Evolutionary conservation across 2,888 invertebrate species (phyloP).

Genomic region (Campaea margaritaria): DNA sequence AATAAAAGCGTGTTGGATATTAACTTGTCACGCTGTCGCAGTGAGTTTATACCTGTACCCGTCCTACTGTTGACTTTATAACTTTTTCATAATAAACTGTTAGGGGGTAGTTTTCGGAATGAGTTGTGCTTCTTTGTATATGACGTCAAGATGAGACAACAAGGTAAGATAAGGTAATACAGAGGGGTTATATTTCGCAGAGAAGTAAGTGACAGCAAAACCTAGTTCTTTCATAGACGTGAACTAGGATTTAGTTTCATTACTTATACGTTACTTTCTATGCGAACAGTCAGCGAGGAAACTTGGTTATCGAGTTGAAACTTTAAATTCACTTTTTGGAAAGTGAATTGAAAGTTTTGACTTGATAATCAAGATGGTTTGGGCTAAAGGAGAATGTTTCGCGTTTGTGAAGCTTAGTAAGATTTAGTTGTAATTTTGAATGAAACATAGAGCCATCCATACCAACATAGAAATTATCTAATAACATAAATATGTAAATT

Average conservation of each 20-base stretch:
- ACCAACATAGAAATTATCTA: no score
- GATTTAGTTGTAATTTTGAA: no score
- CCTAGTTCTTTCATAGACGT: not conserved
- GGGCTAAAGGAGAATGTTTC: no score
- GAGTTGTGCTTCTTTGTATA: constrained; percentile 21
- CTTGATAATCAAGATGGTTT: no score
- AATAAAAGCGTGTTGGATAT: no score
- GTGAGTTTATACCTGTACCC: constrained; percentile 14
- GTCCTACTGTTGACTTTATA: constrained; percentile 39
- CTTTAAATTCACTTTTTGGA: no score
- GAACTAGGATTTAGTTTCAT: not conserved
- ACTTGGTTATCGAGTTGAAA: no score
- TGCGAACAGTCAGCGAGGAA: not conserved
- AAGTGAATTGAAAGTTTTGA: no score
- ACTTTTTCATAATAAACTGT: constrained; percentile 53
- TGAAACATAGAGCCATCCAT: no score
- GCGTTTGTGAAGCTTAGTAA: no score
- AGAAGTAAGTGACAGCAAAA: not conserved
- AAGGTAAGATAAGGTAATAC: constrained; percentile 6
- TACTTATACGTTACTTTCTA: constrained; percentile 9
- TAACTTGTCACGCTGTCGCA: not conserved
- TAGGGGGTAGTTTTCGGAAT: constrained; percentile 31
- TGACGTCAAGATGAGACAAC: constrained; percentile 24
- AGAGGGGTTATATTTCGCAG: constrained; percentile 1
- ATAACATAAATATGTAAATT: no score